Conservation (phyloP, 1,140 invertebrate genomes). For the Idris sp. region DNA sequence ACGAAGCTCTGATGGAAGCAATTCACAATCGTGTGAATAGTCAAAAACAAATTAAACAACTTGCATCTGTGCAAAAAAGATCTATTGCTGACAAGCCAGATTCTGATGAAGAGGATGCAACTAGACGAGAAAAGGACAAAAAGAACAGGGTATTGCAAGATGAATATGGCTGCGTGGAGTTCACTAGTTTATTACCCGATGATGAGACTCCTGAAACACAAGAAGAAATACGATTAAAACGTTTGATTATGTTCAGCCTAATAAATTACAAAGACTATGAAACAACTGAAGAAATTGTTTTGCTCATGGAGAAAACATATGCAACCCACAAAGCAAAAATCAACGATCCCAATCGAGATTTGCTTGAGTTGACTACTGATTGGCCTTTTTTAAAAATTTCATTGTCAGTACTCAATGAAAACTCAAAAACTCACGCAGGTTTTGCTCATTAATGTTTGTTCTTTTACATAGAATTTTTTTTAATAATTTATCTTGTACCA, state of each 20-base stretch:
- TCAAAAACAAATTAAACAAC: conserved; percentile 4
- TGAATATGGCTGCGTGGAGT: conserved; percentile 45
- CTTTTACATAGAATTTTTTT: no score
- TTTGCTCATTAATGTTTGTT: no score
- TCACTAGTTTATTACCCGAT: conserved; percentile 15
- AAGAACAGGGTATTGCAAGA: conserved; percentile 15
- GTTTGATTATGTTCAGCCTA: conserved; percentile 6
- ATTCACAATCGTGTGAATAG: conserved; percentile 21
- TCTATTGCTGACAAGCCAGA: background rate
- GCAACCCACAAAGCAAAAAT: conserved; percentile 8
- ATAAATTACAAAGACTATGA: background rate
- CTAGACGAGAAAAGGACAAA: background rate
- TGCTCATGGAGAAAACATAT: conserved; percentile 14
- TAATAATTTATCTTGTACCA: no score
- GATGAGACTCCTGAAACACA: conserved; percentile 21
- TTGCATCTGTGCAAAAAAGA: background rate
- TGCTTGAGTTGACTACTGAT: no score
- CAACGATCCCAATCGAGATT: conserved; percentile 5
- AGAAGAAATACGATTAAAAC: conserved; percentile 24
- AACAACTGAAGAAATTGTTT: conserved; percentile 9
- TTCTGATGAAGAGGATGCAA: conserved; percentile 12
- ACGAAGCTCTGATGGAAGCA: background rate
- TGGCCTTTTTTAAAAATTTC: no score
- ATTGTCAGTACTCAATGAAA: no score
- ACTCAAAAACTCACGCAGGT: no score